These are phyloP conservation scores for Acanthoscelides obtectus DNA, from an alignment of 2,888 invertebrate species.

Conservation along the genomic window DNA sequence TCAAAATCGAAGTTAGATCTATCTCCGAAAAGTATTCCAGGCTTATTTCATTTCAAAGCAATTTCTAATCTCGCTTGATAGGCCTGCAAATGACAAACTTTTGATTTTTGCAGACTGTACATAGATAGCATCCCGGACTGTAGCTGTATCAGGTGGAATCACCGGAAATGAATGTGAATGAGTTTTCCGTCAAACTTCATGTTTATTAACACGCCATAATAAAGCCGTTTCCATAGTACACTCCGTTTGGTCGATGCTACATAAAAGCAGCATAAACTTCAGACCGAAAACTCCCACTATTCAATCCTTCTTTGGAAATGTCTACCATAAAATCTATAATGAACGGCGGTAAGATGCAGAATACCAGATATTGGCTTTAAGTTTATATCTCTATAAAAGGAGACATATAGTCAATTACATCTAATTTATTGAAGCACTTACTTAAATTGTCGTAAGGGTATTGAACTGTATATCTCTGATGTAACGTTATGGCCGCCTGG, in stretches of 20 bases:
- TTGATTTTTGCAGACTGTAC: too few species aligned
- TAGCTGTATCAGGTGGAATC: too few species aligned
- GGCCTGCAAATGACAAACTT: too few species aligned
- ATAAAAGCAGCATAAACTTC: not conserved
- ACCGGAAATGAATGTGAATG: too few species aligned
- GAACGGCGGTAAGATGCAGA: not conserved
- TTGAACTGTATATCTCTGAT: not conserved
- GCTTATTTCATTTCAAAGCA: too few species aligned
- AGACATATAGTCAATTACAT: not conserved
- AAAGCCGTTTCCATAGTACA: not conserved
- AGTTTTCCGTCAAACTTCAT: not conserved
- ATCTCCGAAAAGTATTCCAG: too few species aligned
- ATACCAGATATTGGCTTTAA: not conserved
- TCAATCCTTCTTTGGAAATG: not conserved
- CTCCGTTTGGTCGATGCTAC: not conserved
- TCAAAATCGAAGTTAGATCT: too few species aligned
- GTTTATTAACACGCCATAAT: not conserved
- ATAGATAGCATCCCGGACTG: too few species aligned
- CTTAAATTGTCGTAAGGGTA: not conserved
- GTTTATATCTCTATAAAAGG: not conserved
- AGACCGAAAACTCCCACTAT: not conserved
- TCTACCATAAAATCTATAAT: not conserved
- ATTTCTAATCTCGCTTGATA: too few species aligned
- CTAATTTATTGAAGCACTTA: not conserved
- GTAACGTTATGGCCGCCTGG: not conserved